Percentiles rank a stretch among this genome's conserved stretches.
phyloP scores from a whole-genome alignment of 2,113 vertebrate genomes.

The Pteropus alecto region DNA sequence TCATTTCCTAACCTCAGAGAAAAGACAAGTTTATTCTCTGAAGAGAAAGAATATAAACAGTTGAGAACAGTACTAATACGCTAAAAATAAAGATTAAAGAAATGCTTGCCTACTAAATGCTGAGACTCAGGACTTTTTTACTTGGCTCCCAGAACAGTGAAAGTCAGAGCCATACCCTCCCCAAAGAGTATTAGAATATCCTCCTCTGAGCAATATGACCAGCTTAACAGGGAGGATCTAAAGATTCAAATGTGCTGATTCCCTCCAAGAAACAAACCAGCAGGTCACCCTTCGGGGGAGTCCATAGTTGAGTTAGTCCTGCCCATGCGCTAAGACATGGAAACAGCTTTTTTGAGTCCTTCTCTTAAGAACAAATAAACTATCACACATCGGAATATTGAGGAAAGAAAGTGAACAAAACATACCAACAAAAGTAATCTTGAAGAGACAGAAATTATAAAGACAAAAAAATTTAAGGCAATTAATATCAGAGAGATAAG shows the following conservation, averaged over 20 bases:
- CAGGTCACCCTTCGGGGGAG: neutral
- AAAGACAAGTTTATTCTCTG: neutral
- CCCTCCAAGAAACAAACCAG: neutral
- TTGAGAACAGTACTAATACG: neutral
- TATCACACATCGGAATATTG: neutral
- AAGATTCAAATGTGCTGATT: neutral
- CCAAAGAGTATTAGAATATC: neutral
- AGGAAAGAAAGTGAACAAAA: neutral
- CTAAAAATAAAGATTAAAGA: neutral
- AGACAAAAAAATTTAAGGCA: neutral
- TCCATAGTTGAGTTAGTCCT: neutral
- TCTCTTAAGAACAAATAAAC: neutral
- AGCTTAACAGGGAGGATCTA: neutral
- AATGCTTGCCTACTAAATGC: neutral
- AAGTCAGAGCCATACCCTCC: neutral
- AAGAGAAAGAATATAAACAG: neutral
- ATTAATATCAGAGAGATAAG: neutral
- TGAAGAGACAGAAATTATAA: neutral
- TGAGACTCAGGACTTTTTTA: neutral
- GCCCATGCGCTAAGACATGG: neutral
- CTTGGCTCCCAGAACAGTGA: neutral
- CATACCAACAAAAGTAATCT: neutral
- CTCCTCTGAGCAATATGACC: neutral
- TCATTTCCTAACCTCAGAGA: neutral
- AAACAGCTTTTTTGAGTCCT: neutral